phyloP scores from a whole-genome alignment of 2,888 invertebrate species.

The Stenichneumon culpator region DNA sequence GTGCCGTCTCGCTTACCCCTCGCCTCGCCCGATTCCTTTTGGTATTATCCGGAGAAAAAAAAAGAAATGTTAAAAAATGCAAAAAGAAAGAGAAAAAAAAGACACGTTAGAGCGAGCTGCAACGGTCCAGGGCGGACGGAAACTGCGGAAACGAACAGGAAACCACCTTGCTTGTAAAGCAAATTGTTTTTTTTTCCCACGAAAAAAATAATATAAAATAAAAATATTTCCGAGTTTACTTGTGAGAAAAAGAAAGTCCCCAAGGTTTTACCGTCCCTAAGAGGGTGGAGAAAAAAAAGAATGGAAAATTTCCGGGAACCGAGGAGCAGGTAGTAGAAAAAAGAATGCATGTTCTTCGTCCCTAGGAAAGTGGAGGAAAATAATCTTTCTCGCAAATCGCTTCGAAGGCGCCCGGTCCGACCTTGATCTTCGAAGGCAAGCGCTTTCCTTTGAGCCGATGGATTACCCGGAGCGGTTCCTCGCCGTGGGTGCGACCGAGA shows the following conservation, averaged over 20 bases:
- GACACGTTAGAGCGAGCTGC: slow-evolving; percentile 17
- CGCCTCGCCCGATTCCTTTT: slow-evolving; percentile 18
- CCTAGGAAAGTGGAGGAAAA: not conserved
- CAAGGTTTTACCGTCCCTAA: not conserved
- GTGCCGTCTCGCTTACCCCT: slow-evolving; percentile 15
- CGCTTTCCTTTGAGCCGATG: slow-evolving; percentile 49
- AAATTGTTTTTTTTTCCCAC: slow-evolving; percentile 7
- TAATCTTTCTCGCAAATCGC: slow-evolving; percentile 47
- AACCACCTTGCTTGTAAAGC: not conserved
- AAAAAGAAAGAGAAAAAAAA: not conserved
- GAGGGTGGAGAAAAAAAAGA: not conserved
- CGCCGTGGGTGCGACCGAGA: slow-evolving; percentile 21
- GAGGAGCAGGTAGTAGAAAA: not conserved
- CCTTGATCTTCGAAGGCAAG: slow-evolving; percentile 54
- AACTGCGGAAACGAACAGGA: not conserved
- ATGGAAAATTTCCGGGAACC: not conserved
- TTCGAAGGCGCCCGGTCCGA: slow-evolving; percentile 9
- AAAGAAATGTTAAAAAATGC: not conserved
- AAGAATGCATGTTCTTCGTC: not conserved
- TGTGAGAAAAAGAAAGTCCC: not conserved
- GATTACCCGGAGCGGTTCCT: slow-evolving; percentile 22
- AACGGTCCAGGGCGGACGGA: not conserved
- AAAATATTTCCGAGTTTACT: not conserved
- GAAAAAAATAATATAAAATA: not conserved
- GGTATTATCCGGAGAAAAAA: slow-evolving; percentile 28